Evolutionary conservation across 2,113 vertebrate genomes (phyloP).

Genomic region (Paracanthobrama guichenoti): DNA sequence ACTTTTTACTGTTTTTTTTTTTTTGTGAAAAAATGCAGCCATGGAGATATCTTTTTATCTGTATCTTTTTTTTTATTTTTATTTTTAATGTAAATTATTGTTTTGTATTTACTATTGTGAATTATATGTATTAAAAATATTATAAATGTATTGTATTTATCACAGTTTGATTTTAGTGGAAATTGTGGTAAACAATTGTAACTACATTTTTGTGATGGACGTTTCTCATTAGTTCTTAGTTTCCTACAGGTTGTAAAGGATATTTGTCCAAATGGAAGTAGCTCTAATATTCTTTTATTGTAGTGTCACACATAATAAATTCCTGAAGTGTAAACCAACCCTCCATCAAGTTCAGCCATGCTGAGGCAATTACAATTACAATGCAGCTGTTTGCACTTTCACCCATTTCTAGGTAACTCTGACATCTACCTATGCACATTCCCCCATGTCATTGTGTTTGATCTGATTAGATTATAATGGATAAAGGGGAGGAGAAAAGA

Average conservation of each 20-base stretch:
- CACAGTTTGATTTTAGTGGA: background rate
- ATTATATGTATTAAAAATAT: background rate
- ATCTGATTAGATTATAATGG: background rate
- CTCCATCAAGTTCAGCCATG: constrained; percentile 59
- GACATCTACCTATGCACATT: background rate
- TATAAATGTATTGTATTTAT: background rate
- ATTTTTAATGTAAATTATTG: no score
- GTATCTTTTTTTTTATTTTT: no score
- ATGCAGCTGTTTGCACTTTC: background rate
- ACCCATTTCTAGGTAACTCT: background rate
- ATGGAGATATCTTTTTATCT: background rate
- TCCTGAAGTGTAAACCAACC: constrained; percentile 62
- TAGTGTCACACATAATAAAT: background rate
- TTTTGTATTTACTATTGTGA: no score
- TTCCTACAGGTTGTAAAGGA: background rate
- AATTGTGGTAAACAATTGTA: background rate
- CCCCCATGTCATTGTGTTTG: background rate
- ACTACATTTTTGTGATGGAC: background rate
- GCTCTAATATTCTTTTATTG: background rate
- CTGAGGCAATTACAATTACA: constrained; percentile 62
- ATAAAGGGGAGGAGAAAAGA: background rate
- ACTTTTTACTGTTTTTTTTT: no score
- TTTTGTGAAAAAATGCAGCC: background rate
- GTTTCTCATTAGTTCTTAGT: background rate
- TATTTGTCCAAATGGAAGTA: background rate